Conservation (phyloP, 2,888 invertebrate species). For the Amblyjoppa fuscipennis region DNA sequence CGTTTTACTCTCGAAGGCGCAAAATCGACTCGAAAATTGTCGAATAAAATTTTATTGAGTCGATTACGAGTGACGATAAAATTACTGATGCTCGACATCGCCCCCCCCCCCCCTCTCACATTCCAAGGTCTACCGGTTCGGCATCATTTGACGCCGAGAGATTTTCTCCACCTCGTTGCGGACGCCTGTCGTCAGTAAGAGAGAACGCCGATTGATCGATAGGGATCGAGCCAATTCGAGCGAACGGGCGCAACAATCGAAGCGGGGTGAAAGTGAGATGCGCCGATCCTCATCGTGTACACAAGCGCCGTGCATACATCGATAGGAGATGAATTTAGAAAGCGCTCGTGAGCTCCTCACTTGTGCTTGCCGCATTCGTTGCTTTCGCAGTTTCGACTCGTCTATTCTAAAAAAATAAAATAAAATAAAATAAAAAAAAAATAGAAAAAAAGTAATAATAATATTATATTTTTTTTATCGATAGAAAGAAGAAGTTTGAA, state of each 20-base stretch:
- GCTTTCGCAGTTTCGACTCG: background rate
- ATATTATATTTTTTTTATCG: too few species aligned
- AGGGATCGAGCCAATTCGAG: conserved; percentile 34
- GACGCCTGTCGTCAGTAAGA: background rate
- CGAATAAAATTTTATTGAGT: background rate
- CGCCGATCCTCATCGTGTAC: conserved; percentile 30
- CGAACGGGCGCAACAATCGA: conserved; percentile 37
- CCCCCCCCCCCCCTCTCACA: too few species aligned
- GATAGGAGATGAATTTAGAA: conserved; percentile 82
- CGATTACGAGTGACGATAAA: conserved; percentile 16
- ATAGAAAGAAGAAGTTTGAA: too few species aligned
- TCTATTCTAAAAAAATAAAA: background rate
- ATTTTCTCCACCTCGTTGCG: conserved; percentile 29
- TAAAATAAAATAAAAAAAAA: too few species aligned
- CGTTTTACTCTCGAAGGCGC: background rate
- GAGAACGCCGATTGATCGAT: conserved; percentile 64
- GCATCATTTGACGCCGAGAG: conserved; percentile 19
- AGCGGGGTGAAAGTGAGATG: conserved; percentile 80
- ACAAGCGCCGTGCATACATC: conserved; percentile 15
- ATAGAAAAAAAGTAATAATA: too few species aligned
- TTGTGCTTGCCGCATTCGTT: conserved; percentile 22
- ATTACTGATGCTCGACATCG: background rate
- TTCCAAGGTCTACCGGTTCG: conserved; percentile 4
- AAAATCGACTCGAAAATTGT: too few species aligned
- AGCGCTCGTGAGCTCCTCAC: conserved; percentile 73